phyloP scores from a whole-genome alignment of 2,113 vertebrate genomes.

The Mormyrus lacerda region DNA sequence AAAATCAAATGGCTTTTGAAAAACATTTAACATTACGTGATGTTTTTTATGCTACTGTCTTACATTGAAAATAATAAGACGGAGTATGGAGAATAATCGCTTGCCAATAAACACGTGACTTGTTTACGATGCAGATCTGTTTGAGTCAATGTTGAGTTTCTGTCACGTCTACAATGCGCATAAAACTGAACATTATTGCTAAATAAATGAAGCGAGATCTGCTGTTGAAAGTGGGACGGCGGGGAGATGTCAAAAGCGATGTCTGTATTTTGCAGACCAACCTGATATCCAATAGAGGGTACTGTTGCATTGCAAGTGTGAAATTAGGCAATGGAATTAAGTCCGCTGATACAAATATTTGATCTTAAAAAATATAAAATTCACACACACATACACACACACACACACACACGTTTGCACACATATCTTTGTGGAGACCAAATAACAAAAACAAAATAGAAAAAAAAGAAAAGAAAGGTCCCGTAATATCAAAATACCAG shows the following conservation, averaged over 20 bases:
- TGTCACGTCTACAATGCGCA: neutral
- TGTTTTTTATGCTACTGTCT: neutral
- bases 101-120: neutral
- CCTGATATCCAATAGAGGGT: conserved; percentile 56
- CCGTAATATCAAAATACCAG: neutral
- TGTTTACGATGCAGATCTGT: neutral
- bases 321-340: conserved; percentile 27
- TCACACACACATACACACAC: neutral
- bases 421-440: neutral
- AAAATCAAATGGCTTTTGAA: neutral
- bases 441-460: too few relatives aligned
- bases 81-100: neutral
- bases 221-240: neutral
- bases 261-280: conserved; percentile 24
- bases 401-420: neutral
- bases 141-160: neutral
- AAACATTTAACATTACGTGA: neutral
- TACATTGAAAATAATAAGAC: neutral
- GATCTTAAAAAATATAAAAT: neutral
- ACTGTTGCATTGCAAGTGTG: conserved; percentile 55
- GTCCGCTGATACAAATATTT: neutral
- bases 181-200: neutral
- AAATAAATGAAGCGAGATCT: neutral
- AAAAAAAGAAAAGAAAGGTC: neutral
- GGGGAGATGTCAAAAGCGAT: neutral